Evolutionary conservation across 2,888 invertebrate genomes (phyloP).

Genomic region (Archips crataeganus): DNA sequence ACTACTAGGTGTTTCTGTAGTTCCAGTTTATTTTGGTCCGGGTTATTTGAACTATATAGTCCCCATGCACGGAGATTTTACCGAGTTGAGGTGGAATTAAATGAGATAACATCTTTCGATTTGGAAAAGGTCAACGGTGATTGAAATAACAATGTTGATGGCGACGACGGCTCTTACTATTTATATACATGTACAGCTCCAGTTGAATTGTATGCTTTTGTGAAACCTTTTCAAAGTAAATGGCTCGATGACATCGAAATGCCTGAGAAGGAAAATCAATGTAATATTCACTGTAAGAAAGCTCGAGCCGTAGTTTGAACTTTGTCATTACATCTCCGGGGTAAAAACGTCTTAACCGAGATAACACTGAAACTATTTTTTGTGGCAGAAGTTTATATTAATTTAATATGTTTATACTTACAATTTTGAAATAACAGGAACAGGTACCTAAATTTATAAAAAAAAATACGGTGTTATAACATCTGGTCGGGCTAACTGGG

Average conservation of each 20-base stretch:
- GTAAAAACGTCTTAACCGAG: too few species aligned
- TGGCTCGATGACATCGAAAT: not conserved
- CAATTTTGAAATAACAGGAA: too few species aligned
- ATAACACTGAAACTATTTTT: too few species aligned
- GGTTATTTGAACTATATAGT: conserved; percentile 55
- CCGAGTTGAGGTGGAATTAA: conserved; percentile 51
- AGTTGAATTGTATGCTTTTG: not conserved
- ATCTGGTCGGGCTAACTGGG: too few species aligned
- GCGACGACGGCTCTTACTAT: not conserved
- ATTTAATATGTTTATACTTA: too few species aligned
- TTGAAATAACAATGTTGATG: conserved; percentile 26
- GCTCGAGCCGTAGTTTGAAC: not conserved
- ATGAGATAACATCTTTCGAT: conserved; percentile 74
- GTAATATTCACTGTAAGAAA: not conserved
- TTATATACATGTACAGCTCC: not conserved
- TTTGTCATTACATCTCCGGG: too few species aligned
- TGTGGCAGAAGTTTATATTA: too few species aligned
- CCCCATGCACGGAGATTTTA: conserved; percentile 46
- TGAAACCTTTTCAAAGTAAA: not conserved
- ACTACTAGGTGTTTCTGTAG: conserved; percentile 44
- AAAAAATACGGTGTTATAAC: too few species aligned
- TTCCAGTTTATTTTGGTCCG: conserved; percentile 54
- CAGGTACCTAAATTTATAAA: too few species aligned
- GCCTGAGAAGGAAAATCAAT: not conserved
- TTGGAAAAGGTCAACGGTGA: conserved; percentile 57